A percentile compares a stretch with the other conserved stretches of the same genome.
phyloP scores from a whole-genome alignment of 2,888 invertebrate genomes.

The Epirrhoe alternata region DNA sequence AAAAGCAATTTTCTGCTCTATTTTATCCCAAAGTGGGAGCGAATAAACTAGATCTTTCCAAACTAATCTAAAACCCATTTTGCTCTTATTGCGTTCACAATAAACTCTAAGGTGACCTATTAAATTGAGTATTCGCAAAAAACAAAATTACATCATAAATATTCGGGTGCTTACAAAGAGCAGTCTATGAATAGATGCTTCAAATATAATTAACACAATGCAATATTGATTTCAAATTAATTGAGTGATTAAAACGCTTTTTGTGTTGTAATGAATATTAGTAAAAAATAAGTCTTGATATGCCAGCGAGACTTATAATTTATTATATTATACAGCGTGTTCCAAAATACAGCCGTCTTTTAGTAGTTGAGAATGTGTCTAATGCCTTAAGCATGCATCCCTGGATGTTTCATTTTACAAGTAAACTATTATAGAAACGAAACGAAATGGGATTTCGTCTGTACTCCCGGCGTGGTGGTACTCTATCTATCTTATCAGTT shows the following conservation, averaged over 20 bases:
- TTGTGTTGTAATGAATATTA: constrained; percentile 20
- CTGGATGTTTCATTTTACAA: too few relatives aligned
- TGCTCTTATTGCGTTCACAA: constrained; percentile 5
- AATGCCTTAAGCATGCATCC: too few relatives aligned
- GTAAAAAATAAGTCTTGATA: constrained; percentile 31
- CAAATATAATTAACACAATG: constrained; percentile 21
- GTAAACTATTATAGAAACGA: too few relatives aligned
- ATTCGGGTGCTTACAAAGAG: constrained; percentile 1
- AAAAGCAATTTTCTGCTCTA: too few relatives aligned
- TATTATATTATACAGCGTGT: constrained; percentile 17
- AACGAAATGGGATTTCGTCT: too few relatives aligned
- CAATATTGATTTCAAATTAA: constrained; percentile 32
- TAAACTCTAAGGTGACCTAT: constrained; percentile 27
- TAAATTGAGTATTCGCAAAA: constrained; percentile 18
- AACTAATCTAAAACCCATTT: background rate
- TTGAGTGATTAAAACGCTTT: constrained; percentile 40
- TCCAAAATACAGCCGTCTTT: background rate
- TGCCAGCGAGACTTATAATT: constrained; percentile 28
- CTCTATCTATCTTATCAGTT: too few relatives aligned
- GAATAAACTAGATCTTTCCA: background rate
- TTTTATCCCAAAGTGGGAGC: too few relatives aligned
- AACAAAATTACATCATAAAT: constrained; percentile 9
- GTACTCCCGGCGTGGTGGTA: too few relatives aligned
- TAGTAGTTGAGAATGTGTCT: background rate
- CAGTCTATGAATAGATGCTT: constrained; percentile 10